These are phyloP conservation scores for Arctia plantaginis DNA, from an alignment of 2,888 invertebrate genomes.

Conservation along the genomic window DNA sequence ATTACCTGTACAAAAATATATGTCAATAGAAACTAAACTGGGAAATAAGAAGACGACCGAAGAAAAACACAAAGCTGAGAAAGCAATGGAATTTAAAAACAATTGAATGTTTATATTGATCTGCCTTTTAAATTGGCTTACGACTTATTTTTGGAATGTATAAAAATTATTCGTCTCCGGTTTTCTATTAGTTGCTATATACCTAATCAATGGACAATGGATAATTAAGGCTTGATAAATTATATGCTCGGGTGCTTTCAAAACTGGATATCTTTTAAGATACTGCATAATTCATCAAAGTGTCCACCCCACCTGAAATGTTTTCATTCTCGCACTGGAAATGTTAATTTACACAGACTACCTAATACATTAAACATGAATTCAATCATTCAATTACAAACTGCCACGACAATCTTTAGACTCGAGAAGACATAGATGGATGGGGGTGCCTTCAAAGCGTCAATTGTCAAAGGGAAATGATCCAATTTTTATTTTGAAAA, in stretches of 20 bases:
- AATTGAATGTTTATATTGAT: too few species aligned
- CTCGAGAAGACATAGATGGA: constrained; percentile 67
- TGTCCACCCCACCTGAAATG: constrained; percentile 20
- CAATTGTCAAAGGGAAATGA: constrained; percentile 71
- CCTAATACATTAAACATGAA: constrained; percentile 52
- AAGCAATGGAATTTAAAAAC: too few species aligned
- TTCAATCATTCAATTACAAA: constrained; percentile 55
- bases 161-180: too few species aligned
- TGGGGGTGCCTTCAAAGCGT: constrained; percentile 61
- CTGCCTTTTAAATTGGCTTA: too few species aligned
- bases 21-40: too few species aligned
- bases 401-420: constrained; percentile 34
- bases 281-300: constrained; percentile 20
- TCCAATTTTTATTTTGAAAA: constrained; percentile 60
- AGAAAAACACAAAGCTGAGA: too few species aligned
- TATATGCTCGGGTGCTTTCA: neutral
- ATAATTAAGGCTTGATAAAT: neutral
- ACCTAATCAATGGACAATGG: neutral
- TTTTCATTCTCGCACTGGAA: constrained; percentile 27
- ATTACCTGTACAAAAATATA: too few species aligned
- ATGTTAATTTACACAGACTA: constrained; percentile 40
- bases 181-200: too few species aligned
- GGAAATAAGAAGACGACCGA: too few species aligned
- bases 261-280: constrained; percentile 5
- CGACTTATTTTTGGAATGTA: too few species aligned